Evolutionary conservation across 2,797 vertebrate genomes (phyloP).

Genomic region (Heterohyrax brucei): DNA sequence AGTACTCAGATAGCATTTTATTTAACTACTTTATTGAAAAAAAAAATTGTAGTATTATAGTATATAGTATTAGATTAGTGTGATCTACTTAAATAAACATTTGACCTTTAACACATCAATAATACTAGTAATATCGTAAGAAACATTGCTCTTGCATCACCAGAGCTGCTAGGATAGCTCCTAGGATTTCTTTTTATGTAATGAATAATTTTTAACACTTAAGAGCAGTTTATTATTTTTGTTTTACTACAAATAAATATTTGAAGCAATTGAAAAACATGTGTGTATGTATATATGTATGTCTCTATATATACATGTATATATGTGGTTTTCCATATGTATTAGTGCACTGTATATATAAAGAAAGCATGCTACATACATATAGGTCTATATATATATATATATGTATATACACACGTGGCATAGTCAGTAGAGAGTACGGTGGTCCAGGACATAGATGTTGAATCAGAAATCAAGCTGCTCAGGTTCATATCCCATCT

Average conservation of each 20-base stretch:
- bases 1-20: neutral
- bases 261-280: slow-evolving; percentile 1
- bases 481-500: neutral
- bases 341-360: neutral
- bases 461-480: neutral
- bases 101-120: neutral
- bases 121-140: neutral
- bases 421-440: neutral
- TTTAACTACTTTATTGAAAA: neutral
- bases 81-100: slow-evolving; percentile 6
- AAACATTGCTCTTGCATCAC: slow-evolving; percentile 28
- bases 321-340: neutral
- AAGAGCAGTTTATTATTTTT: slow-evolving; percentile 32
- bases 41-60: neutral
- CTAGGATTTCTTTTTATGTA: neutral
- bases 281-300: neutral
- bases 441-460: neutral
- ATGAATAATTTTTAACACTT: slow-evolving; percentile 20
- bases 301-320: neutral
- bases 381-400: neutral
- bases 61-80: too few relatives aligned
- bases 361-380: neutral
- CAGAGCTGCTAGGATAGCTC: neutral
- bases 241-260: slow-evolving; percentile 52
- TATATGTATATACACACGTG: neutral